Evolutionary conservation across 64 coral and sea anemone genomes (phyloP).

Genomic region (Actinia tenebrosa): DNA sequence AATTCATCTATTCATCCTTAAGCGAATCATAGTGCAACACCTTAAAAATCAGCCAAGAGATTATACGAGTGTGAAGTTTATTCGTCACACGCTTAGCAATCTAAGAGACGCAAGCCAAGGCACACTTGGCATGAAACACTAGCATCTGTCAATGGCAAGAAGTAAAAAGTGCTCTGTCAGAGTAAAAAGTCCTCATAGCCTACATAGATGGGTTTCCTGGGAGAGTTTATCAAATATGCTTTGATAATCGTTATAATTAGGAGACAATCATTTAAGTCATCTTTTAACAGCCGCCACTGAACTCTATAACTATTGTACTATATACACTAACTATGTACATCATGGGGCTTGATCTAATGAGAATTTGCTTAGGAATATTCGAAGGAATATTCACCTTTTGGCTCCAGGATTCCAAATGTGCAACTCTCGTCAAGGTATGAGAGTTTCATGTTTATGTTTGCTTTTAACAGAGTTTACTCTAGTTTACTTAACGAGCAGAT

Average conservation of each 20-base stretch:
- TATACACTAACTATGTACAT: background rate
- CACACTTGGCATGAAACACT: slow-evolving; percentile 1
- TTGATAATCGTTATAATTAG: background rate
- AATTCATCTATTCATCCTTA: background rate
- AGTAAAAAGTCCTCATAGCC: background rate
- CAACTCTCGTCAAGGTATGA: background rate
- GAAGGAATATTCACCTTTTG: background rate
- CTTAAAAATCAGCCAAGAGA: background rate
- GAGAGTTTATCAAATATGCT: background rate
- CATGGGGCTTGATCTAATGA: background rate
- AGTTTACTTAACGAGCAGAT: background rate
- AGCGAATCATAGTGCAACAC: background rate
- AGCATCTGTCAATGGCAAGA: background rate
- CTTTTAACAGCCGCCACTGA: background rate
- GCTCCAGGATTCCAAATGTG: background rate
- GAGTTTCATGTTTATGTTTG: background rate
- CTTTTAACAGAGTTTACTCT: slow-evolving; percentile 7
- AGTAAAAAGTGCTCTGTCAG: background rate
- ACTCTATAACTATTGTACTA: background rate
- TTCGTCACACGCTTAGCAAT: background rate
- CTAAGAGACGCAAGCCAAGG: background rate
- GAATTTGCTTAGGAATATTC: no score
- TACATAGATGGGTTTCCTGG: background rate
- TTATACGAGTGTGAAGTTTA: background rate
- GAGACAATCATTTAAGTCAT: background rate